Base-by-base conservation (phyloP, 2,113 vertebrate genomes). In the Scomber scombrus region DNA sequence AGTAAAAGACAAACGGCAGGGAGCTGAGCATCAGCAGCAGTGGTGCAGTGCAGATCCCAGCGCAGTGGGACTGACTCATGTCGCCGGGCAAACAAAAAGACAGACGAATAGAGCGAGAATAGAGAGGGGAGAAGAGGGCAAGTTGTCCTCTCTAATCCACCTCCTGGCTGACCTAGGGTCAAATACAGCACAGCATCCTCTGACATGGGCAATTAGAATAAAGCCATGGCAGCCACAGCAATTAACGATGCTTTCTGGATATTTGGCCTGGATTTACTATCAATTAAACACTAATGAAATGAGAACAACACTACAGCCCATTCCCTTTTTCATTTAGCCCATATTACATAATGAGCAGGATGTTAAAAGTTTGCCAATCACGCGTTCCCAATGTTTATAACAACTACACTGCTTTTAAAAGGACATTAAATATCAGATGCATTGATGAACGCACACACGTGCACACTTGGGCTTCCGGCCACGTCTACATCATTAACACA, bases 21-120 rank as follows among this genome's bases (percentile, higher is more conserved):
- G 85, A 79, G 70, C 85, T 74, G 85, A 88, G 89, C 89, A 84
- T 77, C 83, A 79, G 84, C 70, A 70, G 79, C 29, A 63, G 72
- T 94, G 91, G 62, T 92, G 91, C 92, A 93, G 88, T 93, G 92
- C 91, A 92, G 93, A 89, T 85, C 90, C 50, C 72, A 26, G 82
- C 55, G 26, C 83, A 82, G 81, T 69, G 85, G 82, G 89, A 91
- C 91, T 86, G 80, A 78, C 83, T 90, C 80, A 72, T 75, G 80
- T 89, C 76, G 56, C 81, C 49, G 62, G 86, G 91, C 89, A 93
- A 91, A 91, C 85, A 91, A 78, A 83, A 68, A 80, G 71, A 61
- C 70, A 69, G 31, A 21, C 9, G 31, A 60, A 43, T 2, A 40
- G 46, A 71, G 72, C 21, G 55, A 56, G 79, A 84, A 80, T 11